Conservation (phyloP, 23 tunicate genomes). For the Halocynthia aurantium region DNA sequence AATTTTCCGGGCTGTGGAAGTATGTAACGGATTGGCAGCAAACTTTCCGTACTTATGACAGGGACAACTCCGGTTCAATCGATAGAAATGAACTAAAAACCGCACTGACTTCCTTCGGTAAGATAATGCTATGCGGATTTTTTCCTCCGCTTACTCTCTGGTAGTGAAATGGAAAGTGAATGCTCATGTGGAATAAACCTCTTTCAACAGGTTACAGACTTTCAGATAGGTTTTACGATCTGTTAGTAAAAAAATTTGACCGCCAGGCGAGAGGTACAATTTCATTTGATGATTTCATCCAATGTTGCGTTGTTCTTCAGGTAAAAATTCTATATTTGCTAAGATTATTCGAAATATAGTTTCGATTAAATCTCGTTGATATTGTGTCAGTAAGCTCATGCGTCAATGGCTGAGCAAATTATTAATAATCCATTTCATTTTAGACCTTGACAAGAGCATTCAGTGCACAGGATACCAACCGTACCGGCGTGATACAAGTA, state of each 20-base stretch:
- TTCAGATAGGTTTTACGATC: constrained; percentile 66
- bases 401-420: background rate
- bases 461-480: constrained; percentile 56
- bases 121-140: background rate
- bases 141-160: background rate
- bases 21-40: constrained; percentile 92
- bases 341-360: no score
- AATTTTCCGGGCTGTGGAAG: constrained; percentile 89
- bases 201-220: constrained; percentile 55
- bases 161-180: background rate
- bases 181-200: background rate
- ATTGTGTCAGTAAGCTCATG: no score
- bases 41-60: constrained; percentile 70
- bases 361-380: no score
- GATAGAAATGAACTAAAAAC: constrained; percentile 77
- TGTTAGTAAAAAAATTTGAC: constrained; percentile 78
- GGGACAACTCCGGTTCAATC: constrained; percentile 85
- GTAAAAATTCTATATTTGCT: constrained; percentile 2
- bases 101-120: constrained; percentile 70
- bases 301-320: constrained; percentile 88
- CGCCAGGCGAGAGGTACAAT: constrained; percentile 68
- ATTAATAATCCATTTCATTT: constrained; percentile 1
- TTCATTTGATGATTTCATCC: constrained; percentile 90
- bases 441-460: constrained; percentile 1
- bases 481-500: constrained; percentile 72